Evolutionary conservation across 1,140 invertebrate genomes (phyloP).

Genomic region (Sitobion miscanthi): DNA sequence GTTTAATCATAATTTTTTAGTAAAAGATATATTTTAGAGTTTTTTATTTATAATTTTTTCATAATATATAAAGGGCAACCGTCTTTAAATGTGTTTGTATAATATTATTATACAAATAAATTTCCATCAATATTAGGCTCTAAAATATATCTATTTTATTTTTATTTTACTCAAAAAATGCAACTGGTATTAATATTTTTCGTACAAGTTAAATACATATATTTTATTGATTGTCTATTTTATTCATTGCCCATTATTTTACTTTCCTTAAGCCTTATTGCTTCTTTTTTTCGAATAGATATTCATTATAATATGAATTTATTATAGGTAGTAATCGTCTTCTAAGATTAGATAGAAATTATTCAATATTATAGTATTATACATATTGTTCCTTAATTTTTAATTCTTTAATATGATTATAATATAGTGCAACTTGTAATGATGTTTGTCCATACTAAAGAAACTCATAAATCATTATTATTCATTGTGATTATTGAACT

Average conservation of each 20-base stretch:
- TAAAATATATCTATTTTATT: not conserved
- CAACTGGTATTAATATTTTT: not conserved
- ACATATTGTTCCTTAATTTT: not conserved
- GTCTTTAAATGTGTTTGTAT: not conserved
- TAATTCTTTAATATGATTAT: not conserved
- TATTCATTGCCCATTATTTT: not conserved
- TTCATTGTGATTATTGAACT: conserved; percentile 11
- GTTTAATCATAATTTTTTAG: too few species aligned
- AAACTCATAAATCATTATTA: not conserved
- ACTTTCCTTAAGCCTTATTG: not conserved
- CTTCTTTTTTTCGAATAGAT: not conserved
- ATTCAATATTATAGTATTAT: not conserved
- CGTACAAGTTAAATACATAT: not conserved
- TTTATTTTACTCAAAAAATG: not conserved
- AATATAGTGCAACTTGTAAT: not conserved
- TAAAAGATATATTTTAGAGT: not conserved
- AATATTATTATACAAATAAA: not conserved
- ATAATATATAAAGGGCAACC: not conserved
- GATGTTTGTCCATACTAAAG: not conserved
- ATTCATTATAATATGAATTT: not conserved
- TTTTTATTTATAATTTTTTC: not conserved
- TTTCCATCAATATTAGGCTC: not conserved
- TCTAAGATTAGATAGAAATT: not conserved
- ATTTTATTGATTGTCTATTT: not conserved
- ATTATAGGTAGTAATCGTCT: not conserved